Conservation (phyloP, 2,797 vertebrate genomes). For the Xenops minutus region DNA sequence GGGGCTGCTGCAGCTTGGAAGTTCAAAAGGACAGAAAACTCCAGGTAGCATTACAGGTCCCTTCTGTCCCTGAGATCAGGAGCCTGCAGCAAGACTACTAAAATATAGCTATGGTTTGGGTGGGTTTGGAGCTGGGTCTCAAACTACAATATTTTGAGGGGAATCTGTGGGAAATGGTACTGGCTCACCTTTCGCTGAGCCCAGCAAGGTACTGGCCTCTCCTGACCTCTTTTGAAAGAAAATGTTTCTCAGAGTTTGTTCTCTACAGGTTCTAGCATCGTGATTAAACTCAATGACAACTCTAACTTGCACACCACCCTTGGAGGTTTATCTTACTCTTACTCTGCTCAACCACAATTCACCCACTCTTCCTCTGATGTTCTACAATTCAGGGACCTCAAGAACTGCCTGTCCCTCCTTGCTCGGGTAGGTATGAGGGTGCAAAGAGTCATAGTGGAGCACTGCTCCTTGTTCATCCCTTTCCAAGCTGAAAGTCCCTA, state of each 20-base stretch:
- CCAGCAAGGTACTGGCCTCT: not conserved
- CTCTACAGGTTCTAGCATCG: not conserved
- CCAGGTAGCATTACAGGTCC: not conserved
- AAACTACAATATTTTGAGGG: not conserved
- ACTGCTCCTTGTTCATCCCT: not conserved
- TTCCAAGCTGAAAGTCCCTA: not conserved
- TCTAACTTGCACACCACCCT: not conserved
- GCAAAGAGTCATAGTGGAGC: not conserved
- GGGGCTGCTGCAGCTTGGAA: not conserved
- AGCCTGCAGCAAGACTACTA: not conserved
- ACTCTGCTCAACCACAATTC: not conserved
- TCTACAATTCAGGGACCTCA: not conserved
- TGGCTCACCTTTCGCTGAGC: not conserved
- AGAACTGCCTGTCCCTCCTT: not conserved
- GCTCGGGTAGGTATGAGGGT: accelerated
- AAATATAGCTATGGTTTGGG: not conserved
- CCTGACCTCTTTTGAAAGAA: not conserved
- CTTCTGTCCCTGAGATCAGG: not conserved
- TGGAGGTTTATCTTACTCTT: not conserved
- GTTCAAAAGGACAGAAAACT: not conserved
- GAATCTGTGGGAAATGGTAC: not conserved
- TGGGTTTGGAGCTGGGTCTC: not conserved
- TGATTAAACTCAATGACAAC: not conserved
- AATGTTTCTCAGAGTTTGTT: not conserved
- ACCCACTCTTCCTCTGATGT: not conserved